Base-by-base conservation (phyloP, 2,797 vertebrate species). In the Takifugu rubripes region DNA sequence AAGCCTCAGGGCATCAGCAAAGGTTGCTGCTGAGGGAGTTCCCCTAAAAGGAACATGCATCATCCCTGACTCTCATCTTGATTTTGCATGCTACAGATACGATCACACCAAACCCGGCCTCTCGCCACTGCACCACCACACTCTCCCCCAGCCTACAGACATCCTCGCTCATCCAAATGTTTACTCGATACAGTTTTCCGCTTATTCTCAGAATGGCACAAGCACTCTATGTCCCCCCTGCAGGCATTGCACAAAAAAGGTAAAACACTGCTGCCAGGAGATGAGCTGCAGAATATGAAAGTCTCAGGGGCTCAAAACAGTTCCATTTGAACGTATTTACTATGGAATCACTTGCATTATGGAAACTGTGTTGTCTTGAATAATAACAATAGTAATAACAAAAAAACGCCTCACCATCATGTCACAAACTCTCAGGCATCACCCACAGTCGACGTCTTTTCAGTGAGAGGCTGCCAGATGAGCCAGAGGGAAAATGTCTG, bases 31-130 rank as follows among this genome's bases (percentile, higher is more conserved):
- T n/a, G 15, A 65, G 74, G 73, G 82, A 80, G 72, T 82, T 72
- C 59, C 70, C 56, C 65, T 67, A 62, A 82, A 78, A 72, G 72
- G 74, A 78, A 75, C 70, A 70, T 52, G 61, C 66, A 70, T 72
- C 69, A 77, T 54, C 66, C 58, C 53, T 50, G 61, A 53, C 48
- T 82, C 58, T 64, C 59, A 75, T 73, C 63, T 73, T 64, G 8
- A 6, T 49, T 61, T 60, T 63, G 49, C 70, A 72, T 58, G 49
- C 53, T 49, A 59, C 60, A 73, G 44, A 68, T 70, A 74, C 49
- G 67, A 25, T 49, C 44, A 64, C 24, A 52, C 6, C 36, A 3
- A 25, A 45, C 27, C 52, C 21, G 67, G 25, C 8, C 33, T 12
- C 29, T 50, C n/a, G 24, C 29, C 16, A 26, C 26, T 25, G 5